A percentile compares a stretch with the other conserved stretches of the same genome.
These are phyloP conservation scores for Aphelenchoides avenae DNA, from an alignment of 1,140 invertebrate species.

Conservation along the genomic window DNA sequence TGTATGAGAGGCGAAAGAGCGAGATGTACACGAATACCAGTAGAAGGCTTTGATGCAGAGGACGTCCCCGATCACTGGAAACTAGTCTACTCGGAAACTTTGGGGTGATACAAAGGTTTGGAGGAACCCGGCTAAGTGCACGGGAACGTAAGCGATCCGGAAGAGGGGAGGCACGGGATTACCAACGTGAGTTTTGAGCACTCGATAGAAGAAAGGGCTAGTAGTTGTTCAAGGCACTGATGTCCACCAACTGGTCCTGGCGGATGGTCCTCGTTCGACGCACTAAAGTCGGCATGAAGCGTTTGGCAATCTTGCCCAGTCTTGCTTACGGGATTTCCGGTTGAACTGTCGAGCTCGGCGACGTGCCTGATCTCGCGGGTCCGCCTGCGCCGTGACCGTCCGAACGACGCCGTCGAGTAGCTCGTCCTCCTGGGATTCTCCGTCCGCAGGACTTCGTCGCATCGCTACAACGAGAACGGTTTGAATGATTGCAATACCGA, in stretches of 20 bases:
- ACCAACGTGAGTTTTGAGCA: too few species aligned
- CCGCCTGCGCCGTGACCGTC: slow-evolving; percentile 55
- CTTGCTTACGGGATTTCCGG: slow-evolving; percentile 45
- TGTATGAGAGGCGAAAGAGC: too few species aligned
- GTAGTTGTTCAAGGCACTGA: slow-evolving; percentile 33
- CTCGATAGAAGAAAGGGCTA: too few species aligned
- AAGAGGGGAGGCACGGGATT: too few species aligned
- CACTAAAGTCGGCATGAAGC: slow-evolving; percentile 32
- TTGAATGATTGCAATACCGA: neutral
- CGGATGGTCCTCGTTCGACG: slow-evolving; percentile 46
- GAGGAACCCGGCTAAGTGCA: too few species aligned
- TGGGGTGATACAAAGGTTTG: too few species aligned
- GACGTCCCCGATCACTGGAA: too few species aligned
- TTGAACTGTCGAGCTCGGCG: slow-evolving; percentile 56
- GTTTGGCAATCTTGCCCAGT: neutral
- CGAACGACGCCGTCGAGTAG: slow-evolving; percentile 58
- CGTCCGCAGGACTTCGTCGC: slow-evolving; percentile 29
- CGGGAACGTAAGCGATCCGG: too few species aligned
- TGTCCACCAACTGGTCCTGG: slow-evolving; percentile 38
- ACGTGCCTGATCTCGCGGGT: slow-evolving; percentile 46
- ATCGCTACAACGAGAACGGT: slow-evolving; percentile 18
- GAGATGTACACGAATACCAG: too few species aligned
- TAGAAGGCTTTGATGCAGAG: too few species aligned
- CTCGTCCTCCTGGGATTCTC: slow-evolving; percentile 45
- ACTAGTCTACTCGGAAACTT: too few species aligned